Evolutionary conservation across 2,797 vertebrate species (phyloP), one percentile per base, ranked within the genome.

Genomic region (Lindbergichthys nudifrons): DNA sequence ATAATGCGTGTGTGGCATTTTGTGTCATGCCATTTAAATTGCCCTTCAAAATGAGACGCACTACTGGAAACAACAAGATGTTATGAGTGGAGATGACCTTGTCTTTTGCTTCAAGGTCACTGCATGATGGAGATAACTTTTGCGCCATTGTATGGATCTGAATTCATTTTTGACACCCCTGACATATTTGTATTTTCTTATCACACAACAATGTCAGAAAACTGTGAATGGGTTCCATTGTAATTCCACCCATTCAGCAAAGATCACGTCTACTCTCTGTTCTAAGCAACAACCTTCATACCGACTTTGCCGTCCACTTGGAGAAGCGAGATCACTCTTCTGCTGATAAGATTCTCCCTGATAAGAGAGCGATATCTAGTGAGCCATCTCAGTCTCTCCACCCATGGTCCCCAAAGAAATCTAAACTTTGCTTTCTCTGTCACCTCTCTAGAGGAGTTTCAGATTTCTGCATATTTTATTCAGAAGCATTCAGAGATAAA

Each of bases 381-480:
- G 68, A 75, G 65, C 54, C 73, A 77, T 80, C 75, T 71, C 63
- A 36, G 52, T 65, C 64, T 67, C 62, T 63, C 36, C 21, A 15
- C 65, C 47, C 64, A 47, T 48, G 66, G 13, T 67, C n/a, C 73
- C 76, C 39, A 43, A 70, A 73, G 74, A 80, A 79, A 62, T 67
- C 56, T 41, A 61, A 80, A 72, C 42, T 18, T 59, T 45, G 46
- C 63, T 59, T 82, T 70, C 30, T 61, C 60, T 46, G 26, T 48
- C 64, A 68, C 79, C 73, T 47, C 64, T 54, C 30, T 18, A 18
- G 51, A 66, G 60, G 36, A 1, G 3, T 75, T 83, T 75, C 75
- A 32, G 52, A 68, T 77, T 75, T 65, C 75, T 61, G 64, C 60
- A 69, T 83, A 66, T 82, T 70, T 87, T 81, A 81, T 87, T 80